Conservation (phyloP, 2,797 vertebrate species). For the Momotus momota region DNA sequence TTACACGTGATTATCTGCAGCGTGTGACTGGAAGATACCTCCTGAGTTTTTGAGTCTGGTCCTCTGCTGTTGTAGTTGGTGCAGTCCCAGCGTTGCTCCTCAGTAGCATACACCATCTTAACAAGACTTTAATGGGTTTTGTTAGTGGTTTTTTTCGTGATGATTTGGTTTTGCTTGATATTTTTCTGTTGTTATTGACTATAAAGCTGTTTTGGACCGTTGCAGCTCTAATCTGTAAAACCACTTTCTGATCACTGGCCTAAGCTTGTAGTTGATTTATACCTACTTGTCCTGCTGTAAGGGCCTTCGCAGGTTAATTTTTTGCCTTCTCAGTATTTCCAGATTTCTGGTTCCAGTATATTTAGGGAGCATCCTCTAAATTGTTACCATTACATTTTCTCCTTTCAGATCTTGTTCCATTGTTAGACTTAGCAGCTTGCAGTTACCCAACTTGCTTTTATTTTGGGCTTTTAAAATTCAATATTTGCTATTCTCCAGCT, state of each 20-base stretch:
- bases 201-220: neutral
- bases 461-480: neutral
- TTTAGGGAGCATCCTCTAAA: neutral
- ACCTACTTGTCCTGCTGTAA: neutral
- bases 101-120: rapidly evolving
- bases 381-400: neutral
- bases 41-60: neutral
- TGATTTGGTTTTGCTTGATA: neutral
- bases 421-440: neutral
- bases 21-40: neutral
- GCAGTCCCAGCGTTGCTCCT: neutral
- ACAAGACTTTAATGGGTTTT: neutral
- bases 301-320: rapidly evolving
- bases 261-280: neutral
- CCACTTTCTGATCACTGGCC: neutral
- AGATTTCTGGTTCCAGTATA: neutral
- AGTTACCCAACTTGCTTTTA: neutral
- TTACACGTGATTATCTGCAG: neutral
- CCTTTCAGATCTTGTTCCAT: neutral
- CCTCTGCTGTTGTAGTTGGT: neutral
- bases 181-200: neutral
- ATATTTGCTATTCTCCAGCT: conserved; percentile 5
- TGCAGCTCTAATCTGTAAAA: neutral
- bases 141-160: neutral
- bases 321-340: neutral